Conservation (phyloP, 2,888 invertebrate genomes). For the Drosophila nr. medialis region DNA sequence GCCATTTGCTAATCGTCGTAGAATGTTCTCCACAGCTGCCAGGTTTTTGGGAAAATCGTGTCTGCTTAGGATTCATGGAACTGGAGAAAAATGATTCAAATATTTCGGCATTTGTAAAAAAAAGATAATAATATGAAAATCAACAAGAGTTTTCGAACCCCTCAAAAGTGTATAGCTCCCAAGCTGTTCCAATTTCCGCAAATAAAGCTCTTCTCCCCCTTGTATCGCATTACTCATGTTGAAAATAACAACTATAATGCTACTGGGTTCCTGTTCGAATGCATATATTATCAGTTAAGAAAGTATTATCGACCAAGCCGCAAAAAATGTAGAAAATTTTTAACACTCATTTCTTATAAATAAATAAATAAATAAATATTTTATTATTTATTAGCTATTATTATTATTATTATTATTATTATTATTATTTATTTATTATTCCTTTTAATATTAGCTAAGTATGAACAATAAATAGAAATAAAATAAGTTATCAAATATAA, state of each 20-base stretch:
- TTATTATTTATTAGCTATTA: background rate
- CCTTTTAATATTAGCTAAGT: background rate
- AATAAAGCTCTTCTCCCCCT: background rate
- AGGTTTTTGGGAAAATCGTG: background rate
- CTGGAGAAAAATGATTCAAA: background rate
- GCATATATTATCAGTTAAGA: background rate
- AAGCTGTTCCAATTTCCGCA: background rate
- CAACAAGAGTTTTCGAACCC: background rate
- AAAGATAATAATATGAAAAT: background rate
- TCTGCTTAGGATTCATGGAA: background rate
- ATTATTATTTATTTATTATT: background rate
- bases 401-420: background rate
- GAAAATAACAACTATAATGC: background rate
- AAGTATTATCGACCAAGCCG: background rate
- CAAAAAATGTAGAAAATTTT: background rate
- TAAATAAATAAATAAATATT: background rate
- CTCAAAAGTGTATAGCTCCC: background rate
- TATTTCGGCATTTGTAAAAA: background rate
- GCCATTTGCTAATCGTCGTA: background rate
- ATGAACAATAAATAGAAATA: background rate
- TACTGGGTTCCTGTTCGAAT: background rate
- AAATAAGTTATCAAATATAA: background rate
- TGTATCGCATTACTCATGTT: background rate
- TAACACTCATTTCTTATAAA: background rate
- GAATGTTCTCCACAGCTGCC: background rate